These are phyloP conservation scores for Drosophila anomalata DNA, from an alignment of 2,888 invertebrate species.

Conservation along the genomic window DNA sequence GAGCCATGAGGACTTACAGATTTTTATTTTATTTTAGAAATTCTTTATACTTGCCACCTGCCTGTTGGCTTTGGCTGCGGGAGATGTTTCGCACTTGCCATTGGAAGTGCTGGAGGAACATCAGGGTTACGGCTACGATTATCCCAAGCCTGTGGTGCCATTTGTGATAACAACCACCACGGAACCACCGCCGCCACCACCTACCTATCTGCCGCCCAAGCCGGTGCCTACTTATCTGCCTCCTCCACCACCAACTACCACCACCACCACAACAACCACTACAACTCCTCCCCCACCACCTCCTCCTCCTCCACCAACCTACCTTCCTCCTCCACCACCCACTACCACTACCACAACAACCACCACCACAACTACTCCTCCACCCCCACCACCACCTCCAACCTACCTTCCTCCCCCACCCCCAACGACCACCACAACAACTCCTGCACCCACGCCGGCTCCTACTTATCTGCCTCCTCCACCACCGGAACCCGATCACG, in stretches of 20 bases:
- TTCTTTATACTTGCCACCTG: slow-evolving; percentile 59
- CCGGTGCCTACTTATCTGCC: slow-evolving; percentile 51
- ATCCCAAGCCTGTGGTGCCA: slow-evolving; percentile 65
- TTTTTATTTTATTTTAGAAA: slow-evolving; percentile 53
- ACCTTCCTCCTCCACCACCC: slow-evolving; percentile 59
- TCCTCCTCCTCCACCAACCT: slow-evolving; percentile 57
- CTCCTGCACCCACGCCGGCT: slow-evolving; percentile 64
- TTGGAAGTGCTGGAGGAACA: slow-evolving; percentile 36
- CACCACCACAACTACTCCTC: slow-evolving; percentile 36
- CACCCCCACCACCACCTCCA: slow-evolving; percentile 56
- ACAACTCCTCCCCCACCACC: slow-evolving; percentile 53
- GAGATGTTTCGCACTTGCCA: slow-evolving; percentile 76
- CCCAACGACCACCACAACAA: slow-evolving; percentile 48
- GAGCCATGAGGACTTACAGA: background rate
- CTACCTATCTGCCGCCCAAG: slow-evolving; percentile 42
- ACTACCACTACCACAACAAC: slow-evolving; percentile 24
- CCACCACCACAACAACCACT: slow-evolving; percentile 45
- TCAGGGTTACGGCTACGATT: slow-evolving; percentile 73
- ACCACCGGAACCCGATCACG: slow-evolving; percentile 53
- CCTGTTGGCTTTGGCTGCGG: slow-evolving; percentile 55
- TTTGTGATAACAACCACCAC: slow-evolving; percentile 61
- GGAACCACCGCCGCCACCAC: slow-evolving; percentile 36
- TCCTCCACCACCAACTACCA: slow-evolving; percentile 35
- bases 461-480: slow-evolving; percentile 67
- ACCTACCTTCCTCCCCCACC: slow-evolving; percentile 58